These are phyloP conservation scores for Microdon myrmicae DNA, from an alignment of 2,888 invertebrate genomes.

Conservation along the genomic window DNA sequence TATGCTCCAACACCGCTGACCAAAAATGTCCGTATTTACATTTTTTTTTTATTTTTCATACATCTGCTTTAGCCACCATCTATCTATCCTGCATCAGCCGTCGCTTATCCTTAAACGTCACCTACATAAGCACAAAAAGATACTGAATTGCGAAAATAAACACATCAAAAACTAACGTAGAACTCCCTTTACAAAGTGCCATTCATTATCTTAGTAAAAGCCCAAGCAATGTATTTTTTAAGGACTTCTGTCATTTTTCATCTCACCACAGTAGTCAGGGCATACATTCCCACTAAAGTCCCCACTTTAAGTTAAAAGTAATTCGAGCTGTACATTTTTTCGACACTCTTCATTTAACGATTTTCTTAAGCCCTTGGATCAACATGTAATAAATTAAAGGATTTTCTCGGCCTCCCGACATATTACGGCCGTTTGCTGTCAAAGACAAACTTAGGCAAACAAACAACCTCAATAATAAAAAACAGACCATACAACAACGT, in stretches of 20 bases:
- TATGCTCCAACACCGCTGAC: no score
- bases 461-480: no score
- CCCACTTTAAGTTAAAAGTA: neutral
- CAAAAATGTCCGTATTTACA: no score
- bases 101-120: no score
- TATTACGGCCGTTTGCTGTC: conserved; percentile 12
- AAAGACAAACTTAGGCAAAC: conserved; percentile 13
- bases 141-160: no score
- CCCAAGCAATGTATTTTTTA: no score
- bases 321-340: neutral
- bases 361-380: conserved; percentile 20
- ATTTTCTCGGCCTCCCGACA: conserved; percentile 19
- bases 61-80: no score
- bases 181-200: neutral
- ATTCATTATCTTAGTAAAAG: no score
- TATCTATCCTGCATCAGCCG: no score
- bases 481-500: no score
- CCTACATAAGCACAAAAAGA: no score
- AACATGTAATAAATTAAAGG: conserved; percentile 36
- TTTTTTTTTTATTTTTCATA: no score
- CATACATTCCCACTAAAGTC: neutral
- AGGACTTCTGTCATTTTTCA: neutral
- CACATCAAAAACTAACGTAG: neutral
- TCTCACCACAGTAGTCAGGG: neutral
- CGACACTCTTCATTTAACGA: conserved; percentile 5